Evolutionary conservation across 2,797 vertebrate species (phyloP).

Genomic region (Gobio occitaniae): DNA sequence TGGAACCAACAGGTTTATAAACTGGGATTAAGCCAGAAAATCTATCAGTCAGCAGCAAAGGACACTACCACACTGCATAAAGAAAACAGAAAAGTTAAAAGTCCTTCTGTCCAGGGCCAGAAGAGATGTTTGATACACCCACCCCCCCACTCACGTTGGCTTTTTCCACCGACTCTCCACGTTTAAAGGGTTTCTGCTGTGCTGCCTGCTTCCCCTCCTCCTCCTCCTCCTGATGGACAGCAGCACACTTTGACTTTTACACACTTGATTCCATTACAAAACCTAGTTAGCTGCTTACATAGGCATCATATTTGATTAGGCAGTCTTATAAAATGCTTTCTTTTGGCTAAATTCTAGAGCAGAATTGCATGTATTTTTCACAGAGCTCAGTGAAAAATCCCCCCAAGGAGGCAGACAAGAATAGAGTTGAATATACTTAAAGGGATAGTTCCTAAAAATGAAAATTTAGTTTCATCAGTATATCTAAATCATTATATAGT

Average conservation of each 20-base stretch:
- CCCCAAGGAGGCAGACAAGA: not conserved
- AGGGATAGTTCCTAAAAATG: not conserved
- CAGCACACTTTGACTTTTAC: conserved; percentile 19
- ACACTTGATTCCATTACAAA: not conserved
- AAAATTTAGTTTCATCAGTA: too few species aligned
- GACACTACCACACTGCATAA: not conserved
- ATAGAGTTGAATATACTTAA: not conserved
- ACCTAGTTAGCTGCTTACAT: not conserved
- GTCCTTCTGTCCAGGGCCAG: conserved; percentile 43
- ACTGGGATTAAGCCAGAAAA: not conserved
- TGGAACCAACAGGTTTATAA: not conserved
- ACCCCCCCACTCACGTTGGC: conserved; percentile 75
- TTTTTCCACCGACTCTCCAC: conserved; percentile 87
- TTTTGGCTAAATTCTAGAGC: not conserved
- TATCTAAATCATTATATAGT: too few species aligned
- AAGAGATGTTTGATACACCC: not conserved
- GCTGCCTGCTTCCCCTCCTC: conserved; percentile 68
- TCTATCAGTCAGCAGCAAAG: not conserved
- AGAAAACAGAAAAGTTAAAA: conserved; percentile 8
- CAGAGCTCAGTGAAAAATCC: not conserved
- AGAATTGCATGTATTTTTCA: not conserved
- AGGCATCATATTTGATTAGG: not conserved
- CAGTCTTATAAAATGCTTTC: not conserved
- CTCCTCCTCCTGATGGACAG: conserved; percentile 73
- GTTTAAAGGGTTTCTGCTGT: conserved; percentile 74